Percentiles rank a stretch among this genome's conserved stretches.
phyloP scores from a whole-genome alignment of 2,888 invertebrate genomes.

The Glomeris marginata region DNA sequence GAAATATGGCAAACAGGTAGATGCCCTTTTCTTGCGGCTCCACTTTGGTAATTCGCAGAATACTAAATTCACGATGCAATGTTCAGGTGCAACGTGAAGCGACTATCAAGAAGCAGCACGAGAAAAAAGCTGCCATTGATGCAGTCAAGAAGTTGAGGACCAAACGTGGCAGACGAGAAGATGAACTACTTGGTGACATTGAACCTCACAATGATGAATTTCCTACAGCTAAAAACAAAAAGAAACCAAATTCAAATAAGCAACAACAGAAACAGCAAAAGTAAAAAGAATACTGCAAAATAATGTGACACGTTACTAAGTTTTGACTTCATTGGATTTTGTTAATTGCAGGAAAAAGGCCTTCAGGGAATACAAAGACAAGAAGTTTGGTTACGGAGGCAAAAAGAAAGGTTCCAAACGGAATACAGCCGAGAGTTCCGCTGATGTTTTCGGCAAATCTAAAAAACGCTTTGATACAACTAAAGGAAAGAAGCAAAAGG shows the following conservation, averaged over 20 bases:
- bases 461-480: no score
- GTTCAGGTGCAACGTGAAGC: constrained; percentile 57
- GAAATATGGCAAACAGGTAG: constrained; percentile 72
- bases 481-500: no score
- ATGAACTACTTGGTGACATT: neutral
- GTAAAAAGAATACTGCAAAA: no score
- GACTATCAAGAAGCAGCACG: constrained; percentile 66
- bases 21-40: neutral
- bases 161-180: constrained; percentile 33
- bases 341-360: constrained; percentile 26
- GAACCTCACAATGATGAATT: constrained; percentile 1
- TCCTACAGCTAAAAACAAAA: neutral
- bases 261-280: constrained; percentile 1
- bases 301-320: neutral
- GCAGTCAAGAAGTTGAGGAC: constrained; percentile 86
- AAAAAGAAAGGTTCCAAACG: constrained; percentile 78
- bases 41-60: neutral
- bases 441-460: constrained; percentile 35
- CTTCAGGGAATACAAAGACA: constrained; percentile 54
- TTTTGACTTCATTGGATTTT: neutral
- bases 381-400: constrained; percentile 89
- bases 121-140: constrained; percentile 80
- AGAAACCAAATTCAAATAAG: neutral
- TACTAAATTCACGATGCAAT: no score
- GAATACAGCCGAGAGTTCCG: constrained; percentile 68